These are phyloP conservation scores for Limnephilus rhombicus DNA, from an alignment of 2,888 invertebrate genomes.

Conservation along the genomic window DNA sequence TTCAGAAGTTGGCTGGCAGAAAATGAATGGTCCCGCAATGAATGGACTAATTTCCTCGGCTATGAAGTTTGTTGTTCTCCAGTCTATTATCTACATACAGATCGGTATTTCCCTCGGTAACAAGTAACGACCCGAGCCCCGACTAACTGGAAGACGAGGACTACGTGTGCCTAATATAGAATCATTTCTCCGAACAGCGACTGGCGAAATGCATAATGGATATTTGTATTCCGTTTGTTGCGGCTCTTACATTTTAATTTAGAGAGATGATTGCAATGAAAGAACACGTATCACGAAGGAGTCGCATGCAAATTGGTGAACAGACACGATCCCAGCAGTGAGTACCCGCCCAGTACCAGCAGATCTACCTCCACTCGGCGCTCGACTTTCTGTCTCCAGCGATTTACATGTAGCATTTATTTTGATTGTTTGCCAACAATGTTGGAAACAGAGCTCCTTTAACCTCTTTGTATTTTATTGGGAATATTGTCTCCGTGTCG, in stretches of 20 bases:
- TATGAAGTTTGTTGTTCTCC: neutral
- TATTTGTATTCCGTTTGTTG: slow-evolving; percentile 26
- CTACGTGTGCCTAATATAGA: slow-evolving; percentile 37
- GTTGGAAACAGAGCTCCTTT: neutral
- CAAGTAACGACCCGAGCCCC: neutral
- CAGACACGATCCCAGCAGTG: slow-evolving; percentile 53
- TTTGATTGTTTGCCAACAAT: slow-evolving; percentile 51
- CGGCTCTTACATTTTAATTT: slow-evolving; percentile 64
- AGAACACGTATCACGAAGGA: slow-evolving; percentile 61
- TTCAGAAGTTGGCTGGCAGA: neutral
- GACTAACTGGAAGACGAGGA: slow-evolving; percentile 26
- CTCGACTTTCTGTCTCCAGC: slow-evolving; percentile 11
- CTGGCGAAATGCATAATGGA: slow-evolving; percentile 48
- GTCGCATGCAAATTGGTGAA: slow-evolving; percentile 63
- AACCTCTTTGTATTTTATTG: slow-evolving; percentile 36
- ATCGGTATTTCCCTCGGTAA: neutral
- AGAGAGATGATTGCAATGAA: slow-evolving; percentile 62
- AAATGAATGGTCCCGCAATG: neutral
- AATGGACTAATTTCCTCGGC: neutral
- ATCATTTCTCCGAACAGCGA: slow-evolving; percentile 39
- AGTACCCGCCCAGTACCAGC: neutral
- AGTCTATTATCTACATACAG: slow-evolving; percentile 16
- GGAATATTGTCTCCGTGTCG: neutral
- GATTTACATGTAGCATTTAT: slow-evolving; percentile 54
- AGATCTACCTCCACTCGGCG: neutral